Conservation (phyloP, 1,140 invertebrate genomes). For the Geopemphigus sp. region DNA sequence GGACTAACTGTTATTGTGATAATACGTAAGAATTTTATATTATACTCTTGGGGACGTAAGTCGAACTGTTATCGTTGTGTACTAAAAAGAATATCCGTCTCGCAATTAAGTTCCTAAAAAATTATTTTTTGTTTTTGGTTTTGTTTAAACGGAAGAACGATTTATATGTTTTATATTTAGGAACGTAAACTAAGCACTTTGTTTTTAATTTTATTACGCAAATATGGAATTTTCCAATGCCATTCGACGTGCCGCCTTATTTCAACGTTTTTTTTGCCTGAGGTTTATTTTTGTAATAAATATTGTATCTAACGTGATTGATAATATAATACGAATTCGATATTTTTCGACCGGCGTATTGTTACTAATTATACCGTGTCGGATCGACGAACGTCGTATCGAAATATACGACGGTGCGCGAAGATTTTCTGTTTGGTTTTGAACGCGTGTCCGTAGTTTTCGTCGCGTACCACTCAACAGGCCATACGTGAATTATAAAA, state of each 20-base stretch:
- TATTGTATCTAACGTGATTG: background rate
- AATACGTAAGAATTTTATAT: slow-evolving; percentile 2
- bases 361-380: background rate
- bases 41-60: background rate
- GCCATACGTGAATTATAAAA: no score
- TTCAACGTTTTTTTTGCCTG: background rate
- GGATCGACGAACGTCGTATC: no score
- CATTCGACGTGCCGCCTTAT: background rate
- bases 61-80: background rate
- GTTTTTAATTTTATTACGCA: background rate
- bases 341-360: background rate
- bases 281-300: slow-evolving; percentile 8
- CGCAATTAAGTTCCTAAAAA: slow-evolving; percentile 41
- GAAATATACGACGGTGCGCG: no score
- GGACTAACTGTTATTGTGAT: slow-evolving; percentile 29
- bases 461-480: no score
- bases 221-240: background rate
- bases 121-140: slow-evolving; percentile 8
- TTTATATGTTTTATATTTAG: slow-evolving; percentile 13
- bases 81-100: slow-evolving; percentile 11
- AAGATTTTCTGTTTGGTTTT: no score
- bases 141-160: background rate
- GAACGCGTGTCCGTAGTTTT: no score
- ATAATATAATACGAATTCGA: background rate
- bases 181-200: slow-evolving; percentile 10